Base-by-base conservation (phyloP, 2,888 invertebrate species). In the Chymomyza caudatula region DNA sequence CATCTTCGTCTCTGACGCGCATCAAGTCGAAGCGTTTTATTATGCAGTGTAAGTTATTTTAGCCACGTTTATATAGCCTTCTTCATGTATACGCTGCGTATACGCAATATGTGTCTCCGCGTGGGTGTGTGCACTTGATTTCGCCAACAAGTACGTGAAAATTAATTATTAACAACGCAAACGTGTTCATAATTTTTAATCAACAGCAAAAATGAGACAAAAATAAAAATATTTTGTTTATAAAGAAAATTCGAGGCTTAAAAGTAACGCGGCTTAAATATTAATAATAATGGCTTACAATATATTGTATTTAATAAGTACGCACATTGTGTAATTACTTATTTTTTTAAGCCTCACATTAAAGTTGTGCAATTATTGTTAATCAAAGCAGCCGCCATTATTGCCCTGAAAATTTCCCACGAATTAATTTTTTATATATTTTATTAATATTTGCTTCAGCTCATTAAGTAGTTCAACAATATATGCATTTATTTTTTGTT, bases 121-220 rank as follows among this genome's bases (percentile, higher is more conserved):
- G 13, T 22, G 17, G 6, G 54, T 22, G n/a, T 54, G 25, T 25
- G 54, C 29, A 29, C 20, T 54, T 54, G 17, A 29, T 54, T 54
- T 25, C 54, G 63, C 66, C 75, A 68, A 57, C 57, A 73, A 69
- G 51, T 71, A 75, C 63, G 73, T 22, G 37, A 71, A 85, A 85
- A 86, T 87, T 86, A 87, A 87, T 87, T 82, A 86, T 85, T 85
- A 80, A 86, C 78, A 76, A 71, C 73, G 59, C 60, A 67, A 82
- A 87, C 87, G 86, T 87, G 87, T 72, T 80, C 71, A 80, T 80
- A 77, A 85, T 86, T 76, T 73, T 68, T 74, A 83, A 81, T 75
- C 76, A 58, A 25, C 25, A 47, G n/a, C 54, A 3, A 22, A 42
- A 51, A 52, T 55, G 67, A 59, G 60, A 69, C 49, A 67, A 65